Base-by-base conservation (phyloP, 2,888 invertebrate genomes). In the Amphipyra tragopoginis region DNA sequence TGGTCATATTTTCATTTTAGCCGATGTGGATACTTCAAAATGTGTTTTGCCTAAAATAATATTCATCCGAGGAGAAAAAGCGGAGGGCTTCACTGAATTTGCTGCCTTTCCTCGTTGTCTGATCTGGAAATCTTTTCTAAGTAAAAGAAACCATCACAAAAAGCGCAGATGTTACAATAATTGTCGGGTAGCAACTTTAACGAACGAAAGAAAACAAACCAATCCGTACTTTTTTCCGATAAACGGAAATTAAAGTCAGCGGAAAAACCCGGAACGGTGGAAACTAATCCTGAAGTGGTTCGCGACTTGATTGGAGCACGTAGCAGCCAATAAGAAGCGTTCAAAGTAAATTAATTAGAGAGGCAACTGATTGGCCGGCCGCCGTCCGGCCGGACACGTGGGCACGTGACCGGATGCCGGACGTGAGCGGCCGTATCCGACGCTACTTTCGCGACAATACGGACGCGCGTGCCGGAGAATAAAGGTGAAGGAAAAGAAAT, bases 381-480 rank as follows among this genome's bases (percentile, higher is more conserved):
- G 60, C 64, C 47, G 60, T 44, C 36, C 47, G 64, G 29, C 59
- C 75, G 71, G 75, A 68, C 72, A 58, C 57, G 55, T 40, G 49
- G 29, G 42, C 75, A 72, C 71, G 75, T 75, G 75, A 66, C 72
- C 75, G 75, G 75, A 75, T 40, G 60, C 58, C 67, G 75, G 72
- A 75, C 78, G 78, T 78, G 78, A 60, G 74, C 56, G 45, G 60
- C 61, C 78, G 74, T 56, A 76, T 78, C 78, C 78, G 74, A 64
- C 38, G 60, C 63, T 78, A 74, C 78, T 78, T 78, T 72, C 69
- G 44, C 68, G 59, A 77, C 75, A 77, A 78, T 65, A 59, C 42
- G 38, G 56, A 33, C 44, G 72, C 59, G 47, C 74, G 74, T 78
- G 79, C 34, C 55, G 38, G 29, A 47, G 69, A 66, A 78, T 78